Conservation (phyloP, 2,888 invertebrate genomes). For the Catocala fraxini region DNA sequence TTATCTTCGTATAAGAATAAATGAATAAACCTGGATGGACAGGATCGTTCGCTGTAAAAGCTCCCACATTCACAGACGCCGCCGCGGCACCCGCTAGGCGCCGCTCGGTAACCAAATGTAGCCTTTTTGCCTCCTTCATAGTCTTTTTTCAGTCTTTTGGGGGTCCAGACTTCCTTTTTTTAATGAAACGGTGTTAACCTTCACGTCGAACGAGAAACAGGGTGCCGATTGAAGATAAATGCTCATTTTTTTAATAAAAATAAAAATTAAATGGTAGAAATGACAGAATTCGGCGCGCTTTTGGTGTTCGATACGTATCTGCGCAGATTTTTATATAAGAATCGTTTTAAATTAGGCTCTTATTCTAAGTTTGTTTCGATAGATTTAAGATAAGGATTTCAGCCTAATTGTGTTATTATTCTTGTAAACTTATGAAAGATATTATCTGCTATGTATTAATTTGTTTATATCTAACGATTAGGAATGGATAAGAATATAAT, state of each 20-base stretch:
- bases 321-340: constrained; percentile 57
- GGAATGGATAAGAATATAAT: too few species aligned
- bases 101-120: constrained; percentile 83
- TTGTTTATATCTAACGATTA: too few species aligned
- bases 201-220: constrained; percentile 84
- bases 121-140: constrained; percentile 74
- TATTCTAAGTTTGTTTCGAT: constrained; percentile 23
- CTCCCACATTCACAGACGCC: constrained; percentile 81
- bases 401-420: constrained; percentile 11
- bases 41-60: constrained; percentile 66
- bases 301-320: constrained; percentile 73
- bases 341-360: constrained; percentile 63
- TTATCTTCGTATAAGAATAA: too few species aligned
- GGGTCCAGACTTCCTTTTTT: constrained; percentile 83
- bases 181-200: constrained; percentile 87
- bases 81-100: constrained; percentile 84
- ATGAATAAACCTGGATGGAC: not conserved
- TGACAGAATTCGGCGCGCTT: constrained; percentile 75
- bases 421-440: too few species aligned
- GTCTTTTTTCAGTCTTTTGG: constrained; percentile 85
- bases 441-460: too few species aligned
- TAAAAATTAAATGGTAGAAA: constrained; percentile 71
- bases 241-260: constrained; percentile 57
- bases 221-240: constrained; percentile 87
- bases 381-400: constrained; percentile 12